Percentiles rank a stretch among this genome's conserved stretches.
Evolutionary conservation across 2,888 invertebrate genomes (phyloP).

Genomic region (Dendrolimus houi): DNA sequence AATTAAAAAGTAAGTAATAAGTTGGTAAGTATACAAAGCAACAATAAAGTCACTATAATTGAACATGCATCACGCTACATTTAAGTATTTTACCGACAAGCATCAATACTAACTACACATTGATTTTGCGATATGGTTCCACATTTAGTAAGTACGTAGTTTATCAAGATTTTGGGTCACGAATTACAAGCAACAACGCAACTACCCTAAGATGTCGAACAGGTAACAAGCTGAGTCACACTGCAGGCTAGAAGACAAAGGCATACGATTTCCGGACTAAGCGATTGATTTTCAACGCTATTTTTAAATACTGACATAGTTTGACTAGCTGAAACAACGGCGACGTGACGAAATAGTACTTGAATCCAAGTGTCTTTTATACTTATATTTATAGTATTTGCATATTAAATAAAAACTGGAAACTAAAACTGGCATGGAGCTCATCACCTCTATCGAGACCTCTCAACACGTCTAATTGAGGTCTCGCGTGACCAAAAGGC

Average conservation of each 20-base stretch:
- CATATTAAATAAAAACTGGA: too few species aligned
- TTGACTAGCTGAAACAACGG: constrained; percentile 10
- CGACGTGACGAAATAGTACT: not conserved
- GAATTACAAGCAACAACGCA: not conserved
- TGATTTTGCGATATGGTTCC: not conserved
- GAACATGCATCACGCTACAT: not conserved
- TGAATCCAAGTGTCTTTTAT: too few species aligned
- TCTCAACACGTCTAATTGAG: too few species aligned
- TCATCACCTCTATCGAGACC: too few species aligned
- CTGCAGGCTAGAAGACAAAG: constrained; percentile 29
- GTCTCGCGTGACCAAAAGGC: too few species aligned
- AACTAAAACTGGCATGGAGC: too few species aligned
- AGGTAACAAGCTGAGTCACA: constrained; percentile 41
- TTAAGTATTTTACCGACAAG: too few species aligned
- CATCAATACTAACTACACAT: not conserved
- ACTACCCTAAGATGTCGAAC: constrained; percentile 33
- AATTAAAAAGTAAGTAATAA: too few species aligned
- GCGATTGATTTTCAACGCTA: constrained; percentile 67
- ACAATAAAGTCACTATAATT: not conserved
- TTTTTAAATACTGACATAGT: constrained; percentile 62
- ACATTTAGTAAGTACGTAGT: too few species aligned
- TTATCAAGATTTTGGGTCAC: not conserved
- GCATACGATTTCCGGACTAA: constrained; percentile 23
- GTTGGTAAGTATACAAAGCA: too few species aligned
- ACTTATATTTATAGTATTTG: too few species aligned